A percentile compares a stretch with the other conserved stretches of the same genome.
Evolutionary conservation across 64 coral and sea anemone genomes (phyloP).

Genomic region (Pocillopora verrucosa): DNA sequence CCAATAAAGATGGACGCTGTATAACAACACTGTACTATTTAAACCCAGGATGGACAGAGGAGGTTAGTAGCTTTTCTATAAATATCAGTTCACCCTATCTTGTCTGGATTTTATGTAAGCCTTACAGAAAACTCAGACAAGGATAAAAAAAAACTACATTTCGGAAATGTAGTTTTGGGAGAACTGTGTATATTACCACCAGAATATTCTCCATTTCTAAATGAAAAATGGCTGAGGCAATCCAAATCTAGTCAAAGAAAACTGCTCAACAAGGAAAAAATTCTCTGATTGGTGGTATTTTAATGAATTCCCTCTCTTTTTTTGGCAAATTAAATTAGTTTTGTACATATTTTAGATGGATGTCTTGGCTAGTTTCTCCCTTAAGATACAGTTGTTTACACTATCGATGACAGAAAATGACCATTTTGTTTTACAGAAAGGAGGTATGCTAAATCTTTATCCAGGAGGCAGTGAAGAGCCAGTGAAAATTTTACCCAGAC

Average conservation of each 20-base stretch:
- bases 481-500: slow-evolving; percentile 39
- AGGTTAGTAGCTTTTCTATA: slow-evolving; percentile 18
- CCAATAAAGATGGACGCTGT: slow-evolving; percentile 58
- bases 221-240: no score
- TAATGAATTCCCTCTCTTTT: no score
- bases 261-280: no score
- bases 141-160: no score
- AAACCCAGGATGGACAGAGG: slow-evolving; percentile 50
- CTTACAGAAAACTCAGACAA: no score
- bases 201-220: no score
- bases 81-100: not conserved
- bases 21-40: slow-evolving; percentile 69
- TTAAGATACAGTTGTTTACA: no score
- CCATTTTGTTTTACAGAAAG: slow-evolving; percentile 20
- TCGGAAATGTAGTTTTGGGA: not conserved
- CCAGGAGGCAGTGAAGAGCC: slow-evolving; percentile 41
- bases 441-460: slow-evolving; percentile 41
- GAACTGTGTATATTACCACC: not conserved
- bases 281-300: no score
- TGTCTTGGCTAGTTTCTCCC: not conserved
- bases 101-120: no score
- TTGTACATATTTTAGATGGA: no score
- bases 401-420: not conserved
- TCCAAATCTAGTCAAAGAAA: no score
- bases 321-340: no score